Percentiles rank a stretch among this genome's conserved stretches.
phyloP scores from a whole-genome alignment of 2,113 vertebrate species.

The Vidua macroura region DNA sequence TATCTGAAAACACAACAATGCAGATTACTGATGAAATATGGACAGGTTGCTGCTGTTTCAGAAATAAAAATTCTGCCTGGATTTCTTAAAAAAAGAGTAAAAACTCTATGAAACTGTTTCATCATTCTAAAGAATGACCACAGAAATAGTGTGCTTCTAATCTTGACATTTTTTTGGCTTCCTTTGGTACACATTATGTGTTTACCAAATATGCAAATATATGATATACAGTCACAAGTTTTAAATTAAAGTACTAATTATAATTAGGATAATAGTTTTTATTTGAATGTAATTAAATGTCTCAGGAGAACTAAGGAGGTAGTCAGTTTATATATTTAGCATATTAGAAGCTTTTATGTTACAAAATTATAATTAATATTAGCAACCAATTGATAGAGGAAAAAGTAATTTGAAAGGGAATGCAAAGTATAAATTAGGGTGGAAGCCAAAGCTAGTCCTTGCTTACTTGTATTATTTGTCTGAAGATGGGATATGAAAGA shows the following conservation, averaged over 20 bases:
- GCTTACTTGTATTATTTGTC: background rate
- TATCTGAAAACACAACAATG: background rate
- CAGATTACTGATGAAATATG: background rate
- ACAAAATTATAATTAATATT: background rate
- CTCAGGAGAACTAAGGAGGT: background rate
- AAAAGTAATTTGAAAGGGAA: background rate
- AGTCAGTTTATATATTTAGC: background rate
- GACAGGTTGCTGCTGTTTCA: background rate
- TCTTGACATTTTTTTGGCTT: background rate
- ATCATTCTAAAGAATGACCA: background rate
- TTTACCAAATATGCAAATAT: background rate
- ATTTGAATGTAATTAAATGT: background rate
- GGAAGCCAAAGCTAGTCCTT: background rate
- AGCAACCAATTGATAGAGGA: background rate
- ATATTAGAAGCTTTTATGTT: background rate
- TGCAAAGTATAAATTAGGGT: background rate
- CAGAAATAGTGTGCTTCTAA: background rate
- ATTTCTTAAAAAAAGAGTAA: background rate
- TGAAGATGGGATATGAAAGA: background rate
- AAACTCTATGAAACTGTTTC: background rate
- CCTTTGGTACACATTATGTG: background rate
- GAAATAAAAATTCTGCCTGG: background rate
- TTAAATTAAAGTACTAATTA: background rate
- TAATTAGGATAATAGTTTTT: conserved; percentile 16
- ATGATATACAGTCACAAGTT: background rate